Conservation (phyloP, 2,888 invertebrate species). For the Lydus trimaculatus region DNA sequence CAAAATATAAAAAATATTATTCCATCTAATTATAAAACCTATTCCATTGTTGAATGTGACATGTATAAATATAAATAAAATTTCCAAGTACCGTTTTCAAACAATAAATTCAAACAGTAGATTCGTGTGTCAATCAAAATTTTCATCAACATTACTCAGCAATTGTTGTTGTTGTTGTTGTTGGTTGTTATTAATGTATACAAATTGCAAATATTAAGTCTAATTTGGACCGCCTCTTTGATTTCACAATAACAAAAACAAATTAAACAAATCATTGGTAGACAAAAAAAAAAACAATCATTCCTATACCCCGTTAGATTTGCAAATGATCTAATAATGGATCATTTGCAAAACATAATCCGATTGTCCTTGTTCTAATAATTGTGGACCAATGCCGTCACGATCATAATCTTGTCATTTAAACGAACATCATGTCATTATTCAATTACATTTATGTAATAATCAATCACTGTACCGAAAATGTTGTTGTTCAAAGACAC, state of each 20-base stretch:
- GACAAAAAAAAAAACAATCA: neutral
- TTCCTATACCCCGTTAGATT: neutral
- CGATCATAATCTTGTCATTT: slow-evolving; percentile 12
- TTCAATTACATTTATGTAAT: slow-evolving; percentile 17
- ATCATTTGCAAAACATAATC: slow-evolving; percentile 24
- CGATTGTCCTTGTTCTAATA: slow-evolving; percentile 26
- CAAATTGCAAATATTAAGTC: slow-evolving; percentile 8
- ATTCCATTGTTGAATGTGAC: slow-evolving; percentile 25
- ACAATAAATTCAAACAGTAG: slow-evolving; percentile 29
- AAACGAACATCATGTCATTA: slow-evolving; percentile 17
- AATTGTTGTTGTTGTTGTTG: too few relatives aligned
- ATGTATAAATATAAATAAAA: slow-evolving; percentile 28
- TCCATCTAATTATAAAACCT: slow-evolving; percentile 25
- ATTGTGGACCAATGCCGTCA: slow-evolving; percentile 18
- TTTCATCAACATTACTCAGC: slow-evolving; percentile 38
- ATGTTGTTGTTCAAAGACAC: slow-evolving; percentile 8
- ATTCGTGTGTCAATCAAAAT: slow-evolving; percentile 37
- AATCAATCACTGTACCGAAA: slow-evolving; percentile 23
- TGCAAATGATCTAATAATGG: slow-evolving; percentile 12
- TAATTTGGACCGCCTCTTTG: slow-evolving; percentile 7
- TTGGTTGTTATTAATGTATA: slow-evolving; percentile 17
- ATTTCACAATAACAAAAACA: neutral
- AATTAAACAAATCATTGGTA: neutral
- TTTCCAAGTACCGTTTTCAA: slow-evolving; percentile 25
- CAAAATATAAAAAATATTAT: slow-evolving; percentile 15